phyloP scores from a whole-genome alignment of 1,140 invertebrate genomes.

The Drosophila kanapiae region DNA sequence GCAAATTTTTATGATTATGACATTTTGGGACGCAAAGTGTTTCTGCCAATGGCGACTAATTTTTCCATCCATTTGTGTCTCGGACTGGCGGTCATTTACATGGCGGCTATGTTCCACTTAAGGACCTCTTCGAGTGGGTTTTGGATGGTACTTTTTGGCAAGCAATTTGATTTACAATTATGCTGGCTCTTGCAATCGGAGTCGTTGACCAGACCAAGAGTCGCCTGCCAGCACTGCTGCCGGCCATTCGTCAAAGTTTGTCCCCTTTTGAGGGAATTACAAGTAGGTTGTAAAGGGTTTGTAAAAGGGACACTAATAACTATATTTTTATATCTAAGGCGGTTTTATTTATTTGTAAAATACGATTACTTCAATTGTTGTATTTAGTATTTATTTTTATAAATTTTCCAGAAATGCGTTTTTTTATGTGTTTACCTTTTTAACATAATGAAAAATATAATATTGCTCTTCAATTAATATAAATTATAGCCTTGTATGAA shows the following conservation, averaged over 20 bases:
- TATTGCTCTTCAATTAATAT: no score
- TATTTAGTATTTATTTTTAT: neutral
- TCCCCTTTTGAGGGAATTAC: neutral
- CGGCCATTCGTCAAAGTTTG: conserved; percentile 2
- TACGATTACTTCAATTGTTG: neutral
- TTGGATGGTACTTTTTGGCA: conserved; percentile 14
- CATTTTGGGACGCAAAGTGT: conserved; percentile 55
- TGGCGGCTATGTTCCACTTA: conserved; percentile 36
- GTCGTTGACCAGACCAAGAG: conserved; percentile 36
- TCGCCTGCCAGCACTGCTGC: conserved; percentile 30
- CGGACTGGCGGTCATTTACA: conserved; percentile 21
- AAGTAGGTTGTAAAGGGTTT: neutral
- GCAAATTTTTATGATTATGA: conserved; percentile 67
- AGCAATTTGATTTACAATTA: conserved; percentile 61
- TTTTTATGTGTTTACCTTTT: no score
- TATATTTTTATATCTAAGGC: neutral
- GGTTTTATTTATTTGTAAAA: neutral
- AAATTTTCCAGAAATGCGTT: neutral
- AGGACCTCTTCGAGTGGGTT: conserved; percentile 5
- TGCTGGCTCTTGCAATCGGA: conserved; percentile 16
- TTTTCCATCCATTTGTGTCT: conserved; percentile 8
- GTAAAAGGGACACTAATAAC: neutral
- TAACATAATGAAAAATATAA: no score
- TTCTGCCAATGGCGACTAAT: conserved; percentile 53
- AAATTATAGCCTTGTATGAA: no score